Percentiles rank a stretch among this genome's conserved stretches.
These are phyloP conservation scores for Zaprionus capensis DNA, from an alignment of 1,140 invertebrate species.

Conservation along the genomic window DNA sequence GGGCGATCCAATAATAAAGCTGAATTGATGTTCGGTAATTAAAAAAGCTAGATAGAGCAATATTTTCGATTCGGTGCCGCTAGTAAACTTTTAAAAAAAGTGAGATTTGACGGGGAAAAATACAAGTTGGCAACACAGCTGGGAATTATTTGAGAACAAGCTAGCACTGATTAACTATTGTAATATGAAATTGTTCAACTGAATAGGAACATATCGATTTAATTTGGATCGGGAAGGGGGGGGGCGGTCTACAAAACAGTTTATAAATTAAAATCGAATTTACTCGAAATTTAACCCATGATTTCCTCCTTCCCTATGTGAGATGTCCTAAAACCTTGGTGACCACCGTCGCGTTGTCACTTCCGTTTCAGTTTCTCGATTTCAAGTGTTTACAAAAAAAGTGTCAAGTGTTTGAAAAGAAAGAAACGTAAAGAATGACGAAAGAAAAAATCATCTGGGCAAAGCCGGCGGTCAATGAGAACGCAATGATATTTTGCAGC, in stretches of 20 bases:
- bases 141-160: not conserved
- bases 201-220: not conserved
- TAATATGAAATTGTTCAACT: too few species aligned
- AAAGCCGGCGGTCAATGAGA: slow-evolving; percentile 45
- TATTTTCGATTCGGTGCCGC: too few species aligned
- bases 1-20: too few species aligned
- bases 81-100: too few species aligned
- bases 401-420: slow-evolving; percentile 31
- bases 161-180: too few species aligned
- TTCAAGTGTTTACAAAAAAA: slow-evolving; percentile 46
- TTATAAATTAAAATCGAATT: not conserved
- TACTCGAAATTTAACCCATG: not conserved
- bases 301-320: slow-evolving; percentile 7
- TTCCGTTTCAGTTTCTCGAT: slow-evolving; percentile 37
- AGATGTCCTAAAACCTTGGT: slow-evolving; percentile 29
- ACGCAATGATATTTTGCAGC: slow-evolving; percentile 38
- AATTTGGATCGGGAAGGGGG: too few species aligned
- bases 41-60: too few species aligned
- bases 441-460: slow-evolving; percentile 10
- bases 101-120: not conserved
- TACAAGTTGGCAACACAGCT: too few species aligned
- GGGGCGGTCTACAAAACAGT: too few species aligned
- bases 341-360: slow-evolving; percentile 17
- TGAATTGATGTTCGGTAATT: too few species aligned
- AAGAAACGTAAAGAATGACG: slow-evolving; percentile 1